phyloP scores from a whole-genome alignment of 2,888 invertebrate species.

The Euspilapteryx auroguttella region DNA sequence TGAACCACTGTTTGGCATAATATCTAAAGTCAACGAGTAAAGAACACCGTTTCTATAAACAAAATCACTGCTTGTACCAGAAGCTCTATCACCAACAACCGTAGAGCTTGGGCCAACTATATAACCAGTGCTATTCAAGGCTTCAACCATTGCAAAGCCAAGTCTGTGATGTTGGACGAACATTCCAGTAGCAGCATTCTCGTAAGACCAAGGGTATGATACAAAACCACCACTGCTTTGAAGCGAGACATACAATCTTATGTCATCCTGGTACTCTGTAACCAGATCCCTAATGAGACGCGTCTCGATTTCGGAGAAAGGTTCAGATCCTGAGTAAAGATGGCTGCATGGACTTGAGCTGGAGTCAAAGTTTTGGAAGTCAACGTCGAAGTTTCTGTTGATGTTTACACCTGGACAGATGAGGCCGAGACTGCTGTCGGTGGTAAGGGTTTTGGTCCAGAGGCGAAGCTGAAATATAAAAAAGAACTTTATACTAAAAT shows the following conservation, averaged over 20 bases:
- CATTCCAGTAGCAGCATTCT: constrained; percentile 37
- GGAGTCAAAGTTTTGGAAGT: constrained; percentile 67
- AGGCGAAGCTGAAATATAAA: constrained; percentile 53
- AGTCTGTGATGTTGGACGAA: constrained; percentile 27
- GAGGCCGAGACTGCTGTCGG: constrained; percentile 20
- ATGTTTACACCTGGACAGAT: constrained; percentile 71
- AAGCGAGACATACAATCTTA: constrained; percentile 69
- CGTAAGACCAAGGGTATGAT: constrained; percentile 71
- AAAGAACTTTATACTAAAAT: not conserved
- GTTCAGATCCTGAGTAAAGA: constrained; percentile 59
- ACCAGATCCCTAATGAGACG: constrained; percentile 58
- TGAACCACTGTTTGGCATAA: constrained; percentile 17
- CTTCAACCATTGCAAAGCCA: constrained; percentile 21
- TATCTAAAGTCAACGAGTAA: constrained; percentile 30
- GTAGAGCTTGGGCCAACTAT: constrained; percentile 22
- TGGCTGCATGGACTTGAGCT: constrained; percentile 64
- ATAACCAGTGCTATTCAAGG: constrained; percentile 18
- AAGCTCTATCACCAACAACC: constrained; percentile 25
- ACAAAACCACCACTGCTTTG: constrained; percentile 74
- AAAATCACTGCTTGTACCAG: constrained; percentile 37
- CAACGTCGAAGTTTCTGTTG: constrained; percentile 74
- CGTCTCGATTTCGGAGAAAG: constrained; percentile 72
- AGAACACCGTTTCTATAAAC: constrained; percentile 18
- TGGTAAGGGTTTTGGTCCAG: constrained; percentile 70
- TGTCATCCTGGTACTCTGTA: constrained; percentile 31